Evolutionary conservation across 2,797 vertebrate genomes (phyloP).

Genomic region (Otolemur crassicaudatus): DNA sequence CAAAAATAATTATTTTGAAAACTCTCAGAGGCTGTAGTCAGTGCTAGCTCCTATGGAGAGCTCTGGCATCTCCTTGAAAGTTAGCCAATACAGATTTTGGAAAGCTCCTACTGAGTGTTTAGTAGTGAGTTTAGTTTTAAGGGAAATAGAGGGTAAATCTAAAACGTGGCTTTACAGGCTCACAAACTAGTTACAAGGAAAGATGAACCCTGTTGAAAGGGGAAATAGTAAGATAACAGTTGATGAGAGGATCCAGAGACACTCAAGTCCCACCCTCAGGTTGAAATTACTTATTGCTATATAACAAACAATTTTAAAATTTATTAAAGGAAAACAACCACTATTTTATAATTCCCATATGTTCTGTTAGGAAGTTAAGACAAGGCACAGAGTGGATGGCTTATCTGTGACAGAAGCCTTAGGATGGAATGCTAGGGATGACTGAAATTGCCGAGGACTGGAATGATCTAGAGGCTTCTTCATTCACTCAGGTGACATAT

Average conservation of each 20-base stretch:
- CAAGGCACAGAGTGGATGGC: fast-evolving
- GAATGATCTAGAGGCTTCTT: background rate
- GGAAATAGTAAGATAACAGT: conserved; percentile 26
- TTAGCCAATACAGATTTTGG: background rate
- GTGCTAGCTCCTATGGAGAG: background rate
- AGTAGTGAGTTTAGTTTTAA: background rate
- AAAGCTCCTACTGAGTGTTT: background rate
- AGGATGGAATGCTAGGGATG: background rate
- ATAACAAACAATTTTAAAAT: background rate
- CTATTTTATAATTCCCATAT: background rate
- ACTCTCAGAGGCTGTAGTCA: background rate
- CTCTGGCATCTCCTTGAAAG: background rate
- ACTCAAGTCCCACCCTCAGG: background rate
- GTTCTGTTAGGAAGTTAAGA: background rate
- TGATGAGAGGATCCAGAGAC: background rate
- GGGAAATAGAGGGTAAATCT: background rate
- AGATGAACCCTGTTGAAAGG: background rate
- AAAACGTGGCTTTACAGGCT: background rate
- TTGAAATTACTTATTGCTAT: background rate
- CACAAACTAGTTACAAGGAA: background rate
- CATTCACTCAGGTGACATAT: background rate
- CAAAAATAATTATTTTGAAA: conserved; percentile 29
- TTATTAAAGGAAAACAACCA: background rate
- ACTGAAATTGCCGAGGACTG: background rate
- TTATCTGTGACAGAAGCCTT: background rate